Evolutionary conservation across 2,888 invertebrate species (phyloP).

Genomic region (Orthonychiurus folsomi): DNA sequence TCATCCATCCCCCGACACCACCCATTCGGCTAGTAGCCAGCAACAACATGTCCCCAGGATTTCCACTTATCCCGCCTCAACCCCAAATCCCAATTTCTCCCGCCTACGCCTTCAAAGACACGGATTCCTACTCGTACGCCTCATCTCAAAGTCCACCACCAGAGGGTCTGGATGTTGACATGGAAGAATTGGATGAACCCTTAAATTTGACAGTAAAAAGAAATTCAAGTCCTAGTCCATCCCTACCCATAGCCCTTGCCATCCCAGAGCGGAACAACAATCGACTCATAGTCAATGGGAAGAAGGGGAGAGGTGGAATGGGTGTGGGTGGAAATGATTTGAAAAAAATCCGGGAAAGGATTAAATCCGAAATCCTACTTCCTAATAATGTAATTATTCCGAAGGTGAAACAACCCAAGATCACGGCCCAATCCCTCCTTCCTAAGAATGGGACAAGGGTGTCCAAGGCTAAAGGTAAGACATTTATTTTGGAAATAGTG

Average conservation of each 20-base stretch:
- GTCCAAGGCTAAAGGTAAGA: constrained; percentile 16
- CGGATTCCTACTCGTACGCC: constrained; percentile 13
- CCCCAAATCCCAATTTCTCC: constrained; percentile 6
- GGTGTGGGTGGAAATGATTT: neutral
- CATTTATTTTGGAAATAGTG: too few species aligned
- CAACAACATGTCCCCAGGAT: too few species aligned
- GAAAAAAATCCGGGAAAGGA: neutral
- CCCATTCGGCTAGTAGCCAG: neutral
- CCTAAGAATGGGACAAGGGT: constrained; percentile 28
- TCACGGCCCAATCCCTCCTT: constrained; percentile 3
- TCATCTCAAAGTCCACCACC: constrained; percentile 22
- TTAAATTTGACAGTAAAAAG: constrained; percentile 43
- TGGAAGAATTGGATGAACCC: constrained; percentile 42
- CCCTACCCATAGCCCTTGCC: constrained; percentile 24
- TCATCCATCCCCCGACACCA: neutral
- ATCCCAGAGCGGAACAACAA: constrained; percentile 27
- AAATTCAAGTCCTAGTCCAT: constrained; percentile 23
- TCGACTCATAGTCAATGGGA: constrained; percentile 12
- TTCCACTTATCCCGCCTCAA: constrained; percentile 7
- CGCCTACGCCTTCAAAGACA: neutral
- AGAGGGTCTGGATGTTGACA: constrained; percentile 23
- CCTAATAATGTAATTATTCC: constrained; percentile 40
- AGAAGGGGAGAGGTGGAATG: neutral
- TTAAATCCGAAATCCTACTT: constrained; percentile 14
- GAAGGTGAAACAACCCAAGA: constrained; percentile 35